These are phyloP conservation scores for Cossypha polioptera DNA, from an alignment of 2,797 vertebrate species.

Conservation along the genomic window DNA sequence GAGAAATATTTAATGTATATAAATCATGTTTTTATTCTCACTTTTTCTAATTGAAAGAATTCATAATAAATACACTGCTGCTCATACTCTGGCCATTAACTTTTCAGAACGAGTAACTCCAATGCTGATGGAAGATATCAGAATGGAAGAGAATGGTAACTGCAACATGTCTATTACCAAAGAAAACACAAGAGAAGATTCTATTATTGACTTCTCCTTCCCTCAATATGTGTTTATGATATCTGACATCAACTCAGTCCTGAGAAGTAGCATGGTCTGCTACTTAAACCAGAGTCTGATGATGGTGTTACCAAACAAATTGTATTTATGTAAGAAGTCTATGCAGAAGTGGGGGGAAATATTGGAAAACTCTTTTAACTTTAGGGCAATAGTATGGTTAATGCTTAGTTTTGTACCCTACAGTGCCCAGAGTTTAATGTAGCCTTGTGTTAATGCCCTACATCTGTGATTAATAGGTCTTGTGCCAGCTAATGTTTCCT, in stretches of 20 bases:
- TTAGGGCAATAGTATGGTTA: background rate
- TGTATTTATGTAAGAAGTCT: background rate
- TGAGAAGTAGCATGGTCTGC: background rate
- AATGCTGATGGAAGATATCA: background rate
- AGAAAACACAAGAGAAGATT: background rate
- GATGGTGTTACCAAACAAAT: background rate
- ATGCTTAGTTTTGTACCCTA: background rate
- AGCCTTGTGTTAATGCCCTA: rapidly evolving
- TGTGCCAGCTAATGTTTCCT: background rate
- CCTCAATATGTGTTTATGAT: background rate
- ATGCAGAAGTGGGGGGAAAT: background rate
- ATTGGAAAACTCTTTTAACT: background rate
- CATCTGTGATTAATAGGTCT: too few species aligned
- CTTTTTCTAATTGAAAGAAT: background rate
- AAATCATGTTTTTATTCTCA: background rate
- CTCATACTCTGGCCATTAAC: background rate
- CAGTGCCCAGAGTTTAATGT: background rate
- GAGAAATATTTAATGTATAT: background rate
- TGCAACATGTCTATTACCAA: background rate
- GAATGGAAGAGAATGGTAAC: background rate
- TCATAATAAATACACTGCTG: background rate
- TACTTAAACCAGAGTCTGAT: background rate
- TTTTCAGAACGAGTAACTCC: background rate
- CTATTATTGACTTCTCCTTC: background rate
- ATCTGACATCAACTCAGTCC: background rate